These are phyloP conservation scores for Drosophila helvetica DNA, from an alignment of 2,888 invertebrate genomes.

Conservation along the genomic window DNA sequence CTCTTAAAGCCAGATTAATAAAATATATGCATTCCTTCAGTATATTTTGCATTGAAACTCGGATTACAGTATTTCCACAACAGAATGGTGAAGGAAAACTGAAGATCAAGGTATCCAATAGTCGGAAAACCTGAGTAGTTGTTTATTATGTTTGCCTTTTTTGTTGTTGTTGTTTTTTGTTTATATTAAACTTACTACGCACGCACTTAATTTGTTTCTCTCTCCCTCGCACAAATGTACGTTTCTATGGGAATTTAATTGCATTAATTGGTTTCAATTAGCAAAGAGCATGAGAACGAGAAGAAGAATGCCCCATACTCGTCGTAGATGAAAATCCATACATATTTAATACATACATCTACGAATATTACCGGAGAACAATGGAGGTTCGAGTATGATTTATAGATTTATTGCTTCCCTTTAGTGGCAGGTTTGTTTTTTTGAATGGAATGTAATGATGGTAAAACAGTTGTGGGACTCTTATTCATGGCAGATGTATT, in stretches of 20 bases:
- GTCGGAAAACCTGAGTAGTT: background rate
- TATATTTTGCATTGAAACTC: background rate
- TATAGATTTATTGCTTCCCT: background rate
- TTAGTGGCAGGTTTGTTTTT: background rate
- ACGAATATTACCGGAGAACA: background rate
- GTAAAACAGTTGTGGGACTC: background rate
- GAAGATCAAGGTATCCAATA: background rate
- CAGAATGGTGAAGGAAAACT: background rate
- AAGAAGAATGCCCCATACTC: background rate
- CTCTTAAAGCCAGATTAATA: background rate
- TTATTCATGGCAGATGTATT: background rate
- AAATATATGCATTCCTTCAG: background rate
- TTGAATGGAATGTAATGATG: background rate
- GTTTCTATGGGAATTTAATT: conserved; percentile 68
- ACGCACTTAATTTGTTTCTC: conserved; percentile 37
- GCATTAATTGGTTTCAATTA: conserved; percentile 77
- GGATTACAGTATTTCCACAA: no score
- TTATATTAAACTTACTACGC: conserved; percentile 12
- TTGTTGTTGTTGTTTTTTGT: background rate
- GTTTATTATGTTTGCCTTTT: background rate
- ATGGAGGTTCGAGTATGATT: background rate
- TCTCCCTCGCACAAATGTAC: conserved; percentile 3
- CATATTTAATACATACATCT: background rate
- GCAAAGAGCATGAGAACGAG: conserved; percentile 22
- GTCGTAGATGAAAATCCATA: background rate